These are phyloP conservation scores for Gobius niger DNA, from an alignment of 2,113 vertebrate species.

Conservation along the genomic window DNA sequence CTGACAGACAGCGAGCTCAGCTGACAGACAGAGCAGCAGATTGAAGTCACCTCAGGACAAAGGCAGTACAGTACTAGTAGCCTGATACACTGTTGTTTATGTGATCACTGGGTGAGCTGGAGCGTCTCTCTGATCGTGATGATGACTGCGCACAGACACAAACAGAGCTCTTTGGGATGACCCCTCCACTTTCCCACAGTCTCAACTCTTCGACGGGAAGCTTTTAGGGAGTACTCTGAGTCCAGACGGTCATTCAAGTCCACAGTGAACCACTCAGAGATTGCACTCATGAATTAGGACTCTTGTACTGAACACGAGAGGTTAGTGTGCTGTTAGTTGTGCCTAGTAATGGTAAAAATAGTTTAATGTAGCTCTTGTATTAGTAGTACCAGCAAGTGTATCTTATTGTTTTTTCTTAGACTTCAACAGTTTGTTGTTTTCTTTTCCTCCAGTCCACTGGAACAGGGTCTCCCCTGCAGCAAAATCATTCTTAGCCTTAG, in stretches of 20 bases:
- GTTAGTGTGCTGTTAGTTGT: too few species aligned
- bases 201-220: slow-evolving; percentile 38
- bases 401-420: too few species aligned
- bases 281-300: not conserved
- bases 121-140: slow-evolving; percentile 5
- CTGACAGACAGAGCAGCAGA: slow-evolving; percentile 16
- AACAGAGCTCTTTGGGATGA: slow-evolving; percentile 37
- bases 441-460: too few species aligned
- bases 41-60: slow-evolving; percentile 35
- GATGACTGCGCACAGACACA: slow-evolving; percentile 40
- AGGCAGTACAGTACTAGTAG: slow-evolving; percentile 17
- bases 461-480: too few species aligned
- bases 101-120: slow-evolving; percentile 34
- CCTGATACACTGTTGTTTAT: slow-evolving; percentile 29
- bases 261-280: not conserved
- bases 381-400: too few species aligned
- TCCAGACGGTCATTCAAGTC: slow-evolving; percentile 29
- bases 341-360: too few species aligned
- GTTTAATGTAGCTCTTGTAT: too few species aligned
- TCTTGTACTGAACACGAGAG: too few species aligned
- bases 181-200: slow-evolving; percentile 55
- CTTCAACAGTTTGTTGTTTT: too few species aligned
- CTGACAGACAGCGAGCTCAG: not conserved
- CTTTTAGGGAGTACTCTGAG: slow-evolving; percentile 33
- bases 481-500: too few species aligned